A percentile compares a stretch with the other conserved stretches of the same genome.
Conservation (phyloP, 1,140 invertebrate species). For the Conopomorpha cramerella region DNA sequence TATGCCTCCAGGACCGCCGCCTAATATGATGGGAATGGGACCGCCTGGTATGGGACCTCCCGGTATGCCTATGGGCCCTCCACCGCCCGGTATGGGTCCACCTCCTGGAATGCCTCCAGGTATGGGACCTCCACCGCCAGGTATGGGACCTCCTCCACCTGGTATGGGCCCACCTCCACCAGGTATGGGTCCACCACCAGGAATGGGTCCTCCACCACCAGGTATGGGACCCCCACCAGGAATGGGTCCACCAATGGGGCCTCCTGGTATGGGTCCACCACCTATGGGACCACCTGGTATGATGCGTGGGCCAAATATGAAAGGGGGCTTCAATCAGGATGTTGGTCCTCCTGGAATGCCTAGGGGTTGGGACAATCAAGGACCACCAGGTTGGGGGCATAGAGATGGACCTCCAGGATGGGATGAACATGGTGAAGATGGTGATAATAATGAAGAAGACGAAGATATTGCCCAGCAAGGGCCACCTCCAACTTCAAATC, state of each 20-base stretch:
- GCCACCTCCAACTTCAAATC: conserved; percentile 11
- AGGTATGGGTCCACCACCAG: conserved; percentile 12
- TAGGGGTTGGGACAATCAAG: conserved; percentile 1
- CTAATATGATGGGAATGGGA: conserved; percentile 2
- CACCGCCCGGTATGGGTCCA: conserved; percentile 8
- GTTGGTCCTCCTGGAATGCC: conserved; percentile 34
- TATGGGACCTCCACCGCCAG: conserved; percentile 9
- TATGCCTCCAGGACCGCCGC: conserved; percentile 8
- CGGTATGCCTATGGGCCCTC: conserved; percentile 21
- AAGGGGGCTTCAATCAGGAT: conserved; percentile 23
- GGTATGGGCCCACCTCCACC: conserved; percentile 5
- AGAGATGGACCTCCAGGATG: conserved; percentile 34
- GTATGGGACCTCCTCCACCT: not conserved
- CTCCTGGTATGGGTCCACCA: conserved; percentile 17
- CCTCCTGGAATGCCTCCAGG: too few species aligned
- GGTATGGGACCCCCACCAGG: conserved; percentile 12
- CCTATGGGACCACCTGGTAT: conserved; percentile 24
- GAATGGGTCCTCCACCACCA: conserved; percentile 16
- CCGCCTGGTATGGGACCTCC: conserved; percentile 14
- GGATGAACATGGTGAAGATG: conserved; percentile 34
- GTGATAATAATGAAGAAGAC: conserved; percentile 22
- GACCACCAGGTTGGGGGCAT: conserved; percentile 16
- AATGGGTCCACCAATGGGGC: conserved; percentile 20
- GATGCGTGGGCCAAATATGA: conserved; percentile 23
- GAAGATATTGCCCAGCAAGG: conserved; percentile 15